phyloP scores from a whole-genome alignment of 2,888 invertebrate genomes.

The Tromatobia lineatoria region DNA sequence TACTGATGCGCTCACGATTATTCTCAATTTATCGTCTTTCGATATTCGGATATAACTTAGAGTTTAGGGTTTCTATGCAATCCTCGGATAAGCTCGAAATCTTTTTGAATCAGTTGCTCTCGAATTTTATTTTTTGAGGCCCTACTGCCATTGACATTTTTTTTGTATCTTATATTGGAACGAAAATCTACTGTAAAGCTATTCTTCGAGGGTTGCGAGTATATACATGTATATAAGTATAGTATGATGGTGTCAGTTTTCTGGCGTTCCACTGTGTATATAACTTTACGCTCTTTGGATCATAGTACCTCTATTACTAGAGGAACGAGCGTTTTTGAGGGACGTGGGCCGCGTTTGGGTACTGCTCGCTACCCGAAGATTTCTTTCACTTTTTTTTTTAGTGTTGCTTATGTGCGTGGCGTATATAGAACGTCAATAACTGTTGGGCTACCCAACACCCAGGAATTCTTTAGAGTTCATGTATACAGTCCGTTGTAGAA shows the following conservation, averaged over 20 bases:
- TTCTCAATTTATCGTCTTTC: background rate
- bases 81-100: background rate
- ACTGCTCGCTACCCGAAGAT: constrained; percentile 13
- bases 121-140: background rate
- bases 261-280: constrained; percentile 18
- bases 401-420: constrained; percentile 28
- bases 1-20: background rate
- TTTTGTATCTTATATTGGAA: background rate
- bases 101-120: background rate
- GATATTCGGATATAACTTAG: background rate
- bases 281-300: constrained; percentile 9
- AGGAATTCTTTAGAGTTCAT: constrained; percentile 15
- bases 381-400: constrained; percentile 34
- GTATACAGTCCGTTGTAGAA: constrained; percentile 22
- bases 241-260: constrained; percentile 17
- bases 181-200: background rate
- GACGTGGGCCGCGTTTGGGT: constrained; percentile 6
- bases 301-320: background rate
- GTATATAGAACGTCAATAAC: background rate
- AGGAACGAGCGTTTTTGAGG: constrained; percentile 39
- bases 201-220: constrained; percentile 11
- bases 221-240: background rate
- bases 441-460: constrained; percentile 1
- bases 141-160: background rate
- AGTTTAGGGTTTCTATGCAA: background rate